Base-by-base conservation (phyloP, 1,140 invertebrate genomes). In the Bradysia coprophila region DNA sequence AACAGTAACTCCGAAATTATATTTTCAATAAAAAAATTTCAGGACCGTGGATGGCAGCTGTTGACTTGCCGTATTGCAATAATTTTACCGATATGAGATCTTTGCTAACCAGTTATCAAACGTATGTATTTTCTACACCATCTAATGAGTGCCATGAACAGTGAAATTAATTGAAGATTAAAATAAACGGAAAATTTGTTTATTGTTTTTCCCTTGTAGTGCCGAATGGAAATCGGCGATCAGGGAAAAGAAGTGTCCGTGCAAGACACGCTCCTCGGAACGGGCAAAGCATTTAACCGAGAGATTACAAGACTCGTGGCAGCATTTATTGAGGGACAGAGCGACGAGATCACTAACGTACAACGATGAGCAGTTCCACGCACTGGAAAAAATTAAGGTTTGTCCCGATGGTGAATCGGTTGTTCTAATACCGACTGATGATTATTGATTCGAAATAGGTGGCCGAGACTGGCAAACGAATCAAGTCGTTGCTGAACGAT, bases 291-390 rank as follows among this genome's bases (percentile, higher is more conserved):
- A 82, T 22, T 69, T 84, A 38, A 80, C 86, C 1, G 76, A 81
- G 40, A 71, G 83, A 44, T 62, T 92, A 44, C 66, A 85, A 24
- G 87, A 91, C 50, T 88, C 86, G 1, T 93, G 89, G 88, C 87
- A 91, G 62, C 84, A 90, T 68, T 67, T 92, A 38, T 69, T 90
- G 21, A 67, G 87, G 32, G 86, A 93, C 66, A 70, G 86, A 50
- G 84, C 84, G 18, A 86, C 85, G 9, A 67, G 82, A 46, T 77
- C 73, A 44, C 61, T 91, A 2, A 88, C 86, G 0, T 89, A 87
- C 57, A 90, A 92, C 56, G 88, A 93, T 63, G 88, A 92, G 62
- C 87, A 92, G 61, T 90, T 93, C 55, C 88, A 93, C 63, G 78
- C 89, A 34, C 63, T 93, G 38, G 88, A 92, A 67, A 74, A 87